These are phyloP conservation scores for Gonioctena quinquepunctata DNA, from an alignment of 1,140 invertebrate species.

Conservation along the genomic window DNA sequence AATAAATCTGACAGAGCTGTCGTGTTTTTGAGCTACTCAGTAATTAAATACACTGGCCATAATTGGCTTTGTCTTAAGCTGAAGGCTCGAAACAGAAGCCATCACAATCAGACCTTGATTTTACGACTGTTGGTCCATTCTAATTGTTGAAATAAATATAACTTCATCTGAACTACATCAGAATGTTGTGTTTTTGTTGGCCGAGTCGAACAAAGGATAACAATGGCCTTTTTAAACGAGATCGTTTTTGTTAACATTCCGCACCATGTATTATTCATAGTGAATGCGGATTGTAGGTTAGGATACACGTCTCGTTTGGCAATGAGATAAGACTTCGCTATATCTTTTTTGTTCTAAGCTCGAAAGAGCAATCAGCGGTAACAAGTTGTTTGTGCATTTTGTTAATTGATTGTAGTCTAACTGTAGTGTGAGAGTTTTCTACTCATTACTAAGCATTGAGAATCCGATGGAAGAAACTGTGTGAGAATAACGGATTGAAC, in stretches of 20 bases:
- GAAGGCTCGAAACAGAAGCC: conserved; percentile 20
- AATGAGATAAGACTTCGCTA: neutral
- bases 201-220: conserved; percentile 34
- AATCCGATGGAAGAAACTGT: too few relatives aligned
- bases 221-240: conserved; percentile 34
- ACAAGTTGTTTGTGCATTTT: neutral
- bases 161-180: conserved; percentile 38
- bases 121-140: conserved; percentile 9
- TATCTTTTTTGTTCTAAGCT: neutral
- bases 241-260: conserved; percentile 32
- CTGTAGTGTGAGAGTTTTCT: too few relatives aligned
- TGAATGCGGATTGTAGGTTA: conserved; percentile 19
- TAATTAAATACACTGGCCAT: conserved; percentile 20
- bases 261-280: conserved; percentile 38
- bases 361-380: neutral
- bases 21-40: conserved; percentile 19
- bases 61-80: conserved; percentile 33
- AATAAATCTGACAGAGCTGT: conserved; percentile 25
- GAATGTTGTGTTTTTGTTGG: conserved; percentile 33
- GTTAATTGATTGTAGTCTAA: neutral
- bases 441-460: too few relatives aligned
- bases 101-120: neutral
- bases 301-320: conserved; percentile 12
- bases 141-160: conserved; percentile 45
- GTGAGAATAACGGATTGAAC: too few relatives aligned